Base-by-base conservation (phyloP, 1,140 invertebrate genomes). In the Lordiphosa stackelbergi region DNA sequence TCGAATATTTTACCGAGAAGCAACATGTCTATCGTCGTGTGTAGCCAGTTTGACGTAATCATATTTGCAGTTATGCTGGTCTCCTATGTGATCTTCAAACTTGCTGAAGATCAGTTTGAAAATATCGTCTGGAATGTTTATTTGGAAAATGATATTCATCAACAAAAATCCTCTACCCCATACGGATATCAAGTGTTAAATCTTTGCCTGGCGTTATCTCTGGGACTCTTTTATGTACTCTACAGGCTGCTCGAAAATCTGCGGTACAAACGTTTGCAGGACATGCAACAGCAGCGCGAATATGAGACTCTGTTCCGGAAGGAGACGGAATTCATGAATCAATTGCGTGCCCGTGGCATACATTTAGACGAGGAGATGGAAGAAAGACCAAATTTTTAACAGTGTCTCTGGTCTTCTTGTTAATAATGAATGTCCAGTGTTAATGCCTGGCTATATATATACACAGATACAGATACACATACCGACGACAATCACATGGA, bases 381-480 rank as follows among this genome's bases (percentile, higher is more conserved):
- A 8, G 22, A 12, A 4, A 22, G 31, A n/a, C 31, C 19, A 41
- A 53, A 45, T 47, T 36, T 13, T 49, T 31, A 31, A 8, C 28
- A 31, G 28, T 31, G 53, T 11, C 64, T 65, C 54, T 57, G 58
- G 10, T 4, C 54, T 55, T 35, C 40, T 64, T 51, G 52, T 54
- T 69, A 64, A 64, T 24, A 24, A 24, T 24, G 22, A 24, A 24
- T 69, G 65, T 42, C 47, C 45, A 40, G 37, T 34, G 34, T 12
- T 38, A 40, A 34, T 8, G 45, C 22, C 12, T 22, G 13, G 31
- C 9, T 45, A 45, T 38, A 42, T 53, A 22, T 49, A 36, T 9
- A 54, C 0, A 46, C 24, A 42, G 13, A 19, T 31, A 11, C 38
- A 38, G 6, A 34, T 12, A 22, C 35, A 31, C 43, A 53, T 62